Evolutionary conservation across 2,797 vertebrate species (phyloP), one percentile per base, ranked within the genome.

Genomic region (Sciurus carolinensis): DNA sequence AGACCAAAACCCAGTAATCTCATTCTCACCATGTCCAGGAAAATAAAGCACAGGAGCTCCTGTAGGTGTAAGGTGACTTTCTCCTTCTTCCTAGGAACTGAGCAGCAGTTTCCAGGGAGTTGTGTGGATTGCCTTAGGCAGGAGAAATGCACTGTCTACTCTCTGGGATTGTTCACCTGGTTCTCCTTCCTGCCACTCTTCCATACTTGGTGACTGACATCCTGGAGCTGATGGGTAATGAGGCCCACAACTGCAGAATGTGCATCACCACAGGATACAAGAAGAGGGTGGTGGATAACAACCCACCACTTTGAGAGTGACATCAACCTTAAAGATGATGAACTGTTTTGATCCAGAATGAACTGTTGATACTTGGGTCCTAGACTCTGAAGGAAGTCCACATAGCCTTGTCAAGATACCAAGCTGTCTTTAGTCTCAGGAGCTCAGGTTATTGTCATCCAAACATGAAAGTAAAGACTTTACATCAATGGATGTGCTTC

Each of bases 201-300:
- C 79, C 94, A 71, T 72, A 91, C 1, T 30, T 95, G 72, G 62
- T 80, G 10, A 18, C 79, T 30, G 90, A 85, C 30, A 39, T 93
- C 26, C 20, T 95, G 28, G 44, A 82, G 15, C 17, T 92, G 15
- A 28, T 84, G 28, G 36, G 5, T 28, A 81, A 52, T 3, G 10
- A 79, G 20, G 26, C n/a, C 28, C 36, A 52, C 44, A 99, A 98
- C 97, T 98, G 98, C 91, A 98, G 98, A 95, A 98, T 98, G 28
- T 96, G 98, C 69, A 98, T 99, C 97, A 99, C 98, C 82, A 98
- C 98, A 20, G 98, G 98, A 33, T 98, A 99, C 87, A 98, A 99
- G 83, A 98, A 99, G 93, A 98, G 98, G 87, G 98, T 98, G 2
- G 98, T 98, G 57, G 98, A 98, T 54, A 99, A 98, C 96, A 98